Base-by-base conservation (phyloP, 2,888 invertebrate species). In the Stegophylla sp. region DNA sequence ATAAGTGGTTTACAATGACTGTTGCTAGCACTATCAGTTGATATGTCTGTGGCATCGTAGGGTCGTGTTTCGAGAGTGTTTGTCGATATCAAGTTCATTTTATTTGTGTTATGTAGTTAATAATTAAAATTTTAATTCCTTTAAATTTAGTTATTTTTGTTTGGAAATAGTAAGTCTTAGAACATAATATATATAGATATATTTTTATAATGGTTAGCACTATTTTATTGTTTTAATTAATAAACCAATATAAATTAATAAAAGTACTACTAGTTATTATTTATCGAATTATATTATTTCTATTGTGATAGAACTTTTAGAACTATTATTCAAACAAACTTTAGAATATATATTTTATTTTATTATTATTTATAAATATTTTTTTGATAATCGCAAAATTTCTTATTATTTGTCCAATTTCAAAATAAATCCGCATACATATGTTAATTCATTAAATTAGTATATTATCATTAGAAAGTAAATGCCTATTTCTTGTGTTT, bases 1-100 rank as follows among this genome's bases (percentile, higher is more conserved):
- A 66, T 64, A 76, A 76, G 41, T 53, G n/a, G 64, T 53, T 53
- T 76, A 23, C 43, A 53, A 26, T 53, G 41, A 66, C 17, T 41
- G 23, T 45, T 23, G n/a, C 43, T 56, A 13, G 7, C 28, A 61
- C 28, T 74, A 74, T 53, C 53, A 64, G 75, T 76, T 43, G 41
- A 53, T 26, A 53, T 34, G 75, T 76, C 13, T 34, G 75, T 26
- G 26, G 17, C 15, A 7, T 23, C 17, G 17, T 34, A 61, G 9
- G 48, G 20, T 61, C 41, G 51, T 53, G 64, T 53, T 53, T 64
- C 17, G 10, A 17, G 13, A 48, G 48, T 51, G 23, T 53, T 53
- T 1, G 10, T n/a, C 1, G 15, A 51, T 43, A 43, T 3, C 53
- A 66, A 26, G 3, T 53, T 53, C 12, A 53, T 64, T 53, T 51